phyloP scores from a whole-genome alignment of 2,797 vertebrate species.

The Graptemys geographica region DNA sequence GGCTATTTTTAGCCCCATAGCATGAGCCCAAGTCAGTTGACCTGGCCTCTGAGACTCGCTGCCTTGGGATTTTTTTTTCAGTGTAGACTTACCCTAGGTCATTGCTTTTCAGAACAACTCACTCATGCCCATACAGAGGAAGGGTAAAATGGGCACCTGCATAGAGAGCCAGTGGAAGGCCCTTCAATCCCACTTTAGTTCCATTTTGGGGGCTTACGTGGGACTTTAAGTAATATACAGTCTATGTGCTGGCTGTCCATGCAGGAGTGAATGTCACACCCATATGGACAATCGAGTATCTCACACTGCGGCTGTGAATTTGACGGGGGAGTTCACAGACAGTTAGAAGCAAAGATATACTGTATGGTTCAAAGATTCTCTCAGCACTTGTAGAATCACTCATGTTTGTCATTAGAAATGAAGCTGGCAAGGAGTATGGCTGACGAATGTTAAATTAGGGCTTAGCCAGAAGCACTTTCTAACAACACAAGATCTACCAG shows the following conservation, averaged over 20 bases:
- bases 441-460: background rate
- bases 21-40: background rate
- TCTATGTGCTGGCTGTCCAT: background rate
- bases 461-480: fast-evolving
- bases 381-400: fast-evolving
- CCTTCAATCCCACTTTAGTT: background rate
- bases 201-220: background rate
- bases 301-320: background rate
- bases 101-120: background rate
- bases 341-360: background rate
- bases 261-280: background rate
- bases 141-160: background rate
- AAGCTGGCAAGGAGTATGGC: fast-evolving
- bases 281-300: background rate
- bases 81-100: background rate
- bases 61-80: background rate
- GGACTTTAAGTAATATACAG: background rate
- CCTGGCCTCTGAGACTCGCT: background rate
- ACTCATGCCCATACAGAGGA: background rate
- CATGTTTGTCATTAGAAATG: background rate
- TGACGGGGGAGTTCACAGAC: background rate
- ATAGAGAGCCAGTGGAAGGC: background rate
- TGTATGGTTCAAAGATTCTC: background rate
- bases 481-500: background rate
- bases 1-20: background rate